These are phyloP conservation scores for Melanotaenia duboulayi DNA, from an alignment of 2,113 vertebrate species.

Conservation along the genomic window DNA sequence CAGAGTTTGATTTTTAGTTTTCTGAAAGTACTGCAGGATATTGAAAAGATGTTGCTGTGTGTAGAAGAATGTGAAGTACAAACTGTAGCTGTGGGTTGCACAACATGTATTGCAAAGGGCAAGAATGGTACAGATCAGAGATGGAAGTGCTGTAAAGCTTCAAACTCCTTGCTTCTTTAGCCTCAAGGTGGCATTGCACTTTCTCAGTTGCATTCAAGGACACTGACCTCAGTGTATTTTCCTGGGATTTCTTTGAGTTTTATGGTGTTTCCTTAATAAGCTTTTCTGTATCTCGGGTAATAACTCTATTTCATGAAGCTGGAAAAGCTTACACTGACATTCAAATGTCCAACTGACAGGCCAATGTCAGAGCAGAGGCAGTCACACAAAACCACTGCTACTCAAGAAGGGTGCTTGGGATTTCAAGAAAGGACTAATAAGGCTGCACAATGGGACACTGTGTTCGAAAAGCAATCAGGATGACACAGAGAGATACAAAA, in stretches of 20 bases:
- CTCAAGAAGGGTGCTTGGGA: conserved; percentile 57
- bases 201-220: conserved; percentile 19
- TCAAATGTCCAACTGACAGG: conserved; percentile 21
- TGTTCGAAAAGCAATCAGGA: conserved; percentile 56
- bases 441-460: conserved; percentile 59
- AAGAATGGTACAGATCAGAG: neutral
- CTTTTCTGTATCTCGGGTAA: conserved; percentile 14
- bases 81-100: neutral
- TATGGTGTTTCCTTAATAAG: neutral
- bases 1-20: conserved; percentile 6
- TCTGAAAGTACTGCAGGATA: neutral
- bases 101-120: neutral
- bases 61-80: neutral
- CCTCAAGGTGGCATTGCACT: conserved; percentile 14
- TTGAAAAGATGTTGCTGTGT: neutral
- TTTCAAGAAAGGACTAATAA: conserved; percentile 63
- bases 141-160: neutral
- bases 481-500: conserved; percentile 58
- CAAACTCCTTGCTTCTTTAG: conserved; percentile 5
- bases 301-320: conserved; percentile 26
- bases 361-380: conserved; percentile 61
- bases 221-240: conserved; percentile 2
- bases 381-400: conserved; percentile 49
- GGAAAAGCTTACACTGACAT: conserved; percentile 16
- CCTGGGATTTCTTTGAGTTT: neutral